Percentiles rank a stretch among this genome's conserved stretches.
phyloP scores from a whole-genome alignment of 2,888 invertebrate species.

The Amiota mariae region DNA sequence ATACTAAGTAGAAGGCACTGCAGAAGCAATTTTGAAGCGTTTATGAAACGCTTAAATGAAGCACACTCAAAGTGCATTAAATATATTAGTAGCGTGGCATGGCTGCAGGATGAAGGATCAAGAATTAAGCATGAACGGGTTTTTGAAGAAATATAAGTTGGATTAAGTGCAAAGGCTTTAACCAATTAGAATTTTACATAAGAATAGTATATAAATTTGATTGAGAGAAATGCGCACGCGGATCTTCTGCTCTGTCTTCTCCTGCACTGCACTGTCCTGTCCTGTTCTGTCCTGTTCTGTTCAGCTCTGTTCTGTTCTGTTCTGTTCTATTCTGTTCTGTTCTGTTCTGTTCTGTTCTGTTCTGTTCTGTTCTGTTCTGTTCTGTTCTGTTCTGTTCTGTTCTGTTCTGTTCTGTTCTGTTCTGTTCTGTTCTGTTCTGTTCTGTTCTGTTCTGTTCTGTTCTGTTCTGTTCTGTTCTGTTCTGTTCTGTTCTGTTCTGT shows the following conservation, averaged over 20 bases:
- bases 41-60: conserved; percentile 8
- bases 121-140: neutral
- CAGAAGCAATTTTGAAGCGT: neutral
- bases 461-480: too few species aligned
- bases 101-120: neutral
- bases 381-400: neutral
- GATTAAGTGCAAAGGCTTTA: neutral
- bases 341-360: neutral
- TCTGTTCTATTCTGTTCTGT: neutral
- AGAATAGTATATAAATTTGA: neutral
- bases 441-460: neutral
- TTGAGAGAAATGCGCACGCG: too few species aligned
- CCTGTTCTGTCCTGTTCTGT: too few species aligned
- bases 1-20: neutral
- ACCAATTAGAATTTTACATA: neutral
- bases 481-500: neutral
- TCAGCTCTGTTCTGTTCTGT: too few species aligned
- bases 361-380: too few species aligned
- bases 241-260: too few species aligned
- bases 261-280: neutral
- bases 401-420: too few species aligned
- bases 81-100: neutral
- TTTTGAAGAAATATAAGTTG: neutral
- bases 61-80: conserved; percentile 19
- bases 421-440: neutral